Base-by-base conservation (phyloP, 2,113 vertebrate species). In the Urocitellus parryii region DNA sequence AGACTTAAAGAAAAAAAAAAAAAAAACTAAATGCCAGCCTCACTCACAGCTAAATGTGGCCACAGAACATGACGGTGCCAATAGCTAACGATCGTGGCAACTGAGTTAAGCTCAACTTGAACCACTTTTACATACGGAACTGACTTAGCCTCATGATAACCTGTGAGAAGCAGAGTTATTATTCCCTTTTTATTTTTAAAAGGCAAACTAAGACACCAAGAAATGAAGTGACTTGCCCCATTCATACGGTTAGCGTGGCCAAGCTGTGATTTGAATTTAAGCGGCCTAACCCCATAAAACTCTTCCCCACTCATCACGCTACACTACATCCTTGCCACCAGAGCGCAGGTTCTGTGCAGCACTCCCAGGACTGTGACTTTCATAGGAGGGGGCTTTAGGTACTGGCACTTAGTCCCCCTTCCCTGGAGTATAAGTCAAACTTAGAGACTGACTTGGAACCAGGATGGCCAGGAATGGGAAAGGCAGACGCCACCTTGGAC, bases 401-500 rank as follows among this genome's bases (percentile, higher is more conserved):
- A 5, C 1, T 2, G 2, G 56, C 34, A 10, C 48, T 51, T 45
- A 37, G n/a, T 70, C 68, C 39, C 34, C 25, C 37, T 79, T 51
- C 77, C 80, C 51, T 39, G 3, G 56, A 10, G 17, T 42, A 2
- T 4, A 9, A 90, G 32, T 24, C 85, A 61, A 51, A 89, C 39
- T 82, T 42, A 76, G n/a, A 87, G 61, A 82, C 56, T 81, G 16
- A 45, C 29, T 56, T 96, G 79, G 65, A 67, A 53, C 34, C 80
- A 79, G 37, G n/a, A 77, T 70, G 70, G 48, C 82, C 39, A 90
- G 34, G 22, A 70, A 93, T 84, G 20, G 65, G 70, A 76, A 95
- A 73, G 0, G 14, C 34, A 65, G 20, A 87, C 2, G 18, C 22
- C 58, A 79, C 14, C 45, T 79, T 58, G 29, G 65, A 24, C 34